Evolutionary conservation across 2,888 invertebrate genomes (phyloP).

Genomic region (Callyntrura sp.): DNA sequence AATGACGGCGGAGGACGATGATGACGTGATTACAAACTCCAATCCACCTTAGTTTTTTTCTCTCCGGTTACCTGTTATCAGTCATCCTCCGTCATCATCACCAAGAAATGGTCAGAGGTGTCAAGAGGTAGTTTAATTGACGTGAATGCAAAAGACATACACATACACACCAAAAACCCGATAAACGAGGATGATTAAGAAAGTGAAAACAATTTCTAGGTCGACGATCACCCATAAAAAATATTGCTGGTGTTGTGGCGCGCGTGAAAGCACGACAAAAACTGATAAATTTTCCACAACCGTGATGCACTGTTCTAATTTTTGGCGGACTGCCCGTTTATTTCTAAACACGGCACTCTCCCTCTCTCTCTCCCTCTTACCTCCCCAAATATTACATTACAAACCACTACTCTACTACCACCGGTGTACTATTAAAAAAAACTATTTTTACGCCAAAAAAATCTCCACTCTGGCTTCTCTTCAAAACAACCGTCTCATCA

Average conservation of each 20-base stretch:
- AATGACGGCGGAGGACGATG: not conserved
- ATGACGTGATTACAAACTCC: slow-evolving; percentile 41
- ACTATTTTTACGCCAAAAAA: no score
- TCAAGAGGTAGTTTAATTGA: not conserved
- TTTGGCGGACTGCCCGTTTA: not conserved
- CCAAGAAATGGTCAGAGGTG: not conserved
- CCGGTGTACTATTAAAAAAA: no score
- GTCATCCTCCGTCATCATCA: not conserved
- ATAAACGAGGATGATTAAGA: not conserved
- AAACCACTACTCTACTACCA: not conserved
- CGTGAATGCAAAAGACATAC: not conserved
- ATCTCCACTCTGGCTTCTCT: slow-evolving; percentile 25
- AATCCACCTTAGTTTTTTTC: not conserved
- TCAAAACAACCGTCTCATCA: slow-evolving; percentile 51
- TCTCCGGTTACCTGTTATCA: not conserved
- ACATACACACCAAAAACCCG: no score
- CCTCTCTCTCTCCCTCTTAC: no score
- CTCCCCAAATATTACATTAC: no score
- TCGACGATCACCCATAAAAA: not conserved
- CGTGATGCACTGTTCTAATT: not conserved
- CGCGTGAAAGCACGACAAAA: not conserved
- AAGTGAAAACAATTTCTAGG: slow-evolving; percentile 13
- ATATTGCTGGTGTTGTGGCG: not conserved
- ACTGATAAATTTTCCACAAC: not conserved
- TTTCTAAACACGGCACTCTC: not conserved